phyloP scores from a whole-genome alignment of 2,797 vertebrate species.

The Cygnus olor region DNA sequence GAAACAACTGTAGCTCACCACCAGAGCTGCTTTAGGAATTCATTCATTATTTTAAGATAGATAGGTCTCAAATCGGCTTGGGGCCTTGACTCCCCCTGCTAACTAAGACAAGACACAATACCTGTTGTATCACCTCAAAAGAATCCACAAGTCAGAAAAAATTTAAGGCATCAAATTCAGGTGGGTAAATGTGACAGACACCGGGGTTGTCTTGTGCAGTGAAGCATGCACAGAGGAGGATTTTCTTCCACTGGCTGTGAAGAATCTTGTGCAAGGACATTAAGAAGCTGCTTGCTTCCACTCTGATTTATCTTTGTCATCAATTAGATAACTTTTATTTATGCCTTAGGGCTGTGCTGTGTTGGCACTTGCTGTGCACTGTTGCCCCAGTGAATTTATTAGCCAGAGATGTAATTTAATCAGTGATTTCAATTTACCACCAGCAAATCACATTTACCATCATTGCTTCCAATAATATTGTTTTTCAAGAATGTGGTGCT shows the following conservation, averaged over 20 bases:
- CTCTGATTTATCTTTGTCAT: conserved; percentile 73
- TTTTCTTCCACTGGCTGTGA: conserved; percentile 48
- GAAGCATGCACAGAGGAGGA: neutral
- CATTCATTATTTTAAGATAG: neutral
- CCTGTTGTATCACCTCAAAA: neutral
- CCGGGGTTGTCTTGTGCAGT: neutral
- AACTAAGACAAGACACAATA: neutral
- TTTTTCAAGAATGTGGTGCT: conserved; percentile 36
- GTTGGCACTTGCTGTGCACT: conserved; percentile 67
- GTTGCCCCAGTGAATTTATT: conserved; percentile 73
- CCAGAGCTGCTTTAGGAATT: neutral
- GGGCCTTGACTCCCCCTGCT: neutral
- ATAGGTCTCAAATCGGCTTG: neutral
- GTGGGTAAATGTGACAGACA: neutral
- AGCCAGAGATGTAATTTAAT: conserved; percentile 78
- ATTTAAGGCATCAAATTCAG: neutral
- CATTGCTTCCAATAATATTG: conserved; percentile 52
- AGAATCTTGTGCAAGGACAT: conserved; percentile 59
- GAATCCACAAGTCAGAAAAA: neutral
- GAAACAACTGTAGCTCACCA: neutral
- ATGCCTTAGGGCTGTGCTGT: conserved; percentile 65
- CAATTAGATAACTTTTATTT: conserved; percentile 78
- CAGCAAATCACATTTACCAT: conserved; percentile 67
- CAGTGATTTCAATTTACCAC: conserved; percentile 80
- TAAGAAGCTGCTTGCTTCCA: conserved; percentile 64